Percentiles rank a stretch among this genome's conserved stretches.
These are phyloP conservation scores for Orthonychiurus folsomi DNA, from an alignment of 2,888 invertebrate genomes.

Conservation along the genomic window DNA sequence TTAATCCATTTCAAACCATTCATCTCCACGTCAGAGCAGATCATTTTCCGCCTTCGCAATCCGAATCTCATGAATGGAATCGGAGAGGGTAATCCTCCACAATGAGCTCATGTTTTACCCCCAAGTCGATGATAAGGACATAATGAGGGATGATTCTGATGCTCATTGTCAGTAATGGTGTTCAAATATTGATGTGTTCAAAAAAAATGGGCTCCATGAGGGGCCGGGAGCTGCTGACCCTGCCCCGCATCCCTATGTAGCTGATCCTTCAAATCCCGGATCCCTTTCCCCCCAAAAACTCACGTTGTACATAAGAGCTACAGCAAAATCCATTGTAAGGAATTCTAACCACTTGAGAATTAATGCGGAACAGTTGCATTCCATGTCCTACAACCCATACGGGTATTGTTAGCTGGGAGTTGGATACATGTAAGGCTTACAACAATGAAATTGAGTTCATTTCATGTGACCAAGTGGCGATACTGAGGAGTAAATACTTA, in stretches of 20 bases:
- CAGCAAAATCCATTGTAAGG: too few relatives aligned
- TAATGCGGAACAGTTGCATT: not conserved
- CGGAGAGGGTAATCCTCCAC: too few relatives aligned
- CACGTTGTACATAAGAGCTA: too few relatives aligned
- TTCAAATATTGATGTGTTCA: not conserved
- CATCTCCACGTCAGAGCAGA: slow-evolving; percentile 17
- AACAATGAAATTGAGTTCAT: not conserved
- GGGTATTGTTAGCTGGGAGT: not conserved
- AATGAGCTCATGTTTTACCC: not conserved
- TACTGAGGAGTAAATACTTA: too few relatives aligned
- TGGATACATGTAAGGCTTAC: not conserved
- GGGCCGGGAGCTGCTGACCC: too few relatives aligned
- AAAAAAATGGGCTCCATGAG: too few relatives aligned
- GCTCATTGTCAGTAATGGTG: slow-evolving; percentile 1
- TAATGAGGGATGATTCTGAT: not conserved
- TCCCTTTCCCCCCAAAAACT: too few relatives aligned
- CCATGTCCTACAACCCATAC: too few relatives aligned
- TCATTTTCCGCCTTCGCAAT: slow-evolving; percentile 23
- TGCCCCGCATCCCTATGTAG: too few relatives aligned
- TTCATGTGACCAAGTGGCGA: too few relatives aligned
- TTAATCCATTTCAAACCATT: slow-evolving; percentile 23
- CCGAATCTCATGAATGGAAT: not conserved
- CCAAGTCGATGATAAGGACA: not conserved
- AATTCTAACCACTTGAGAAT: not conserved
- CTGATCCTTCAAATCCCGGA: too few relatives aligned